These are phyloP conservation scores for Palythoa heliodiscus DNA, from an alignment of 92 coral and sea anemone genomes.

Conservation along the genomic window DNA sequence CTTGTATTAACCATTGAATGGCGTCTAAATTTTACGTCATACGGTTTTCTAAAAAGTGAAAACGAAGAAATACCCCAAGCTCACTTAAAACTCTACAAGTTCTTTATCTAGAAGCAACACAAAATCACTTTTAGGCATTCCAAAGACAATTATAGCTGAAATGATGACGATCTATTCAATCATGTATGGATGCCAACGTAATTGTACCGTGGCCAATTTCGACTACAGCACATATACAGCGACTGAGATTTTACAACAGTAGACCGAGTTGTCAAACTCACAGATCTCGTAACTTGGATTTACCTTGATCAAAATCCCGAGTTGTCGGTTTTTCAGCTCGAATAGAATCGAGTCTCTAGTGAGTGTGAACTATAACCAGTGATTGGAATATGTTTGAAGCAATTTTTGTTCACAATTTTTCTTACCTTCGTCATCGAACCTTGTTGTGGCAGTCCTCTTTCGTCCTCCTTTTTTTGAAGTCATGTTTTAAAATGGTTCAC, in stretches of 20 bases:
- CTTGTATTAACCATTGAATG: not conserved
- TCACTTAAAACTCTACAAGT: no score
- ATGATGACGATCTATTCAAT: not conserved
- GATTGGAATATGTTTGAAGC: not conserved
- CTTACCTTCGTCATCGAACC: constrained; percentile 4
- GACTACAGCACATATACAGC: not conserved
- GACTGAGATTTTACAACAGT: not conserved
- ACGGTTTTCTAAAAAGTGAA: not conserved
- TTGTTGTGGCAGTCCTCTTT: constrained; percentile 4
- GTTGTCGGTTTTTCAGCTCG: not conserved
- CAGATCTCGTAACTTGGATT: not conserved
- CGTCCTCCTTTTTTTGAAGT: constrained; percentile 1
- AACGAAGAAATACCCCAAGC: not conserved
- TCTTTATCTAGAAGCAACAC: no score
- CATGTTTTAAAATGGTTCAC: not conserved
- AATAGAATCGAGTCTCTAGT: not conserved
- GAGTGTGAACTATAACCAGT: not conserved
- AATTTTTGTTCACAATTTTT: not conserved
- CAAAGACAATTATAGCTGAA: not conserved
- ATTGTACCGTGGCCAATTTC: not conserved
- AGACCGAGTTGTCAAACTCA: not conserved
- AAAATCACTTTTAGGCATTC: not conserved
- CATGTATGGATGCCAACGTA: not conserved
- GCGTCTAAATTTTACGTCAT: no score
- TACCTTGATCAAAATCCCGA: not conserved